A percentile compares a stretch with the other conserved stretches of the same genome.
phyloP scores from a whole-genome alignment of 2,113 vertebrate genomes.

The Alectura lathami region DNA sequence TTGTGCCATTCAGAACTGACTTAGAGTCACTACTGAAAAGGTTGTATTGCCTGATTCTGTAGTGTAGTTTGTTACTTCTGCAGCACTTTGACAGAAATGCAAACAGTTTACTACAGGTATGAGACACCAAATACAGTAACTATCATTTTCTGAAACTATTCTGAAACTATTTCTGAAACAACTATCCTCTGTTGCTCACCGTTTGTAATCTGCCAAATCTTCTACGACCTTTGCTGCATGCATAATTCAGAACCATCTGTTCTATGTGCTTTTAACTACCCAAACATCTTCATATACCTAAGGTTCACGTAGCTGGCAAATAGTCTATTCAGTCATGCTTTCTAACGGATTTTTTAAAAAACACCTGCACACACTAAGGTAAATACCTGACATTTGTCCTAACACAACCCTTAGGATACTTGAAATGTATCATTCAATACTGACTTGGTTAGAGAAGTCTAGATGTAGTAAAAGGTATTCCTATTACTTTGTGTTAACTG shows the following conservation, averaged over 20 bases:
- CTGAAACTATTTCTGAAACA: no score
- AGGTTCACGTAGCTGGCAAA: conserved; percentile 63
- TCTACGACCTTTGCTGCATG: conserved; percentile 72
- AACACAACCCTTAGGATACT: conserved; percentile 7
- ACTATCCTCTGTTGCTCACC: conserved; percentile 70
- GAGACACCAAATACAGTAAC: conserved; percentile 60
- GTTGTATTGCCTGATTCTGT: background rate
- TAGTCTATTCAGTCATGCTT: conserved; percentile 40
- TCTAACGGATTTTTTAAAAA: conserved; percentile 1
- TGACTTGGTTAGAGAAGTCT: background rate
- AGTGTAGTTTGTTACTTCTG: conserved; percentile 54
- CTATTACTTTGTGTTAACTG: conserved; percentile 43
- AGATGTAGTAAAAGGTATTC: conserved; percentile 28
- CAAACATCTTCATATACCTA: conserved; percentile 74
- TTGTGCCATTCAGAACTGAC: background rate
- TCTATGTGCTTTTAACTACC: conserved; percentile 74
- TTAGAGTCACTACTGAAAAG: background rate
- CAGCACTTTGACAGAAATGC: conserved; percentile 31
- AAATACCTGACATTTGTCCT: conserved; percentile 14
- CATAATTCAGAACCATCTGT: conserved; percentile 80
- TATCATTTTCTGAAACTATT: conserved; percentile 70
- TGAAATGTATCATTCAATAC: background rate
- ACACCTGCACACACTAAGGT: background rate
- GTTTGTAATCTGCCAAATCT: conserved; percentile 74
- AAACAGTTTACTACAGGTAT: conserved; percentile 50